A percentile compares a stretch with the other conserved stretches of the same genome.
These are phyloP conservation scores for Anoplolepis gracilipes DNA, from an alignment of 1,140 invertebrate species.

Conservation along the genomic window DNA sequence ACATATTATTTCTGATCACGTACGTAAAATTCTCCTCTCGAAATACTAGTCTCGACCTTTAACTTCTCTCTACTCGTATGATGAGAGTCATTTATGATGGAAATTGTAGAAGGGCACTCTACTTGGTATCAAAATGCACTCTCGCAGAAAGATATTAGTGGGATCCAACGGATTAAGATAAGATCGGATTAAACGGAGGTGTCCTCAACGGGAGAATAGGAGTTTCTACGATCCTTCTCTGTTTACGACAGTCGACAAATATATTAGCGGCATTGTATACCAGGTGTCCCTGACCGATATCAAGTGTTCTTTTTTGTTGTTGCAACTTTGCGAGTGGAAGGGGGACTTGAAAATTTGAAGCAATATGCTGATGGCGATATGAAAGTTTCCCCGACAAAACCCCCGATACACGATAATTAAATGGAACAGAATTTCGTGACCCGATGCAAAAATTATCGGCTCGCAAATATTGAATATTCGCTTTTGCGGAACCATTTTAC, in stretches of 20 bases:
- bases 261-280: neutral
- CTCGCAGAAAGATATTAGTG: conserved; percentile 40
- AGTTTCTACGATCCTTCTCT: neutral
- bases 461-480: conserved; percentile 37
- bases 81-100: conserved; percentile 4
- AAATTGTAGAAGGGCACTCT: conserved; percentile 1
- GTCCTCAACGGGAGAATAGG: neutral
- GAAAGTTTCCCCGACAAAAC: conserved; percentile 33
- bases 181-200: conserved; percentile 23
- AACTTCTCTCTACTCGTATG: neutral
- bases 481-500: conserved; percentile 23
- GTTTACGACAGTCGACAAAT: neutral
- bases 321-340: neutral
- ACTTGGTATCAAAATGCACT: conserved; percentile 12
- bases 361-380: conserved; percentile 13
- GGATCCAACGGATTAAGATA: conserved; percentile 30
- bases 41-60: neutral
- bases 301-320: neutral
- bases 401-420: neutral
- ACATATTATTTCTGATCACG: conserved; percentile 16
- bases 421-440: neutral
- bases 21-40: conserved; percentile 1
- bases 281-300: conserved; percentile 3
- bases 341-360: neutral
- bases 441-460: conserved; percentile 24